Evolutionary conservation across 92 coral and sea anemone species (phyloP).

Genomic region (Ricordea florida): DNA sequence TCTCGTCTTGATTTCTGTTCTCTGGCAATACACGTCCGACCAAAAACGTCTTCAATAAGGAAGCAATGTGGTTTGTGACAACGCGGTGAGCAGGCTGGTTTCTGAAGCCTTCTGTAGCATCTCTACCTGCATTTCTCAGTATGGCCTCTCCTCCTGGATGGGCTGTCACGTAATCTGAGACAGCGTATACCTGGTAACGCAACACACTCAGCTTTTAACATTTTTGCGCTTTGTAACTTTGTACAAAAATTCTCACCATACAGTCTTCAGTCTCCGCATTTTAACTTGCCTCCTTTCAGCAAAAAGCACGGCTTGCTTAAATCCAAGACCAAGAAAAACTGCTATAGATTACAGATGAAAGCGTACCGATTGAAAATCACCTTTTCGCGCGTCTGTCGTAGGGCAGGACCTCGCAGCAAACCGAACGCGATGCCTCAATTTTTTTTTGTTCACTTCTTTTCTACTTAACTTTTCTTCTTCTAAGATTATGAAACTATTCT

Average conservation of each 20-base stretch:
- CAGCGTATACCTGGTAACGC: slow-evolving; percentile 72
- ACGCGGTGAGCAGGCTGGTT: slow-evolving; percentile 71
- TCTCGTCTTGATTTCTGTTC: slow-evolving; percentile 1
- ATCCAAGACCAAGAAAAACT: too few species aligned
- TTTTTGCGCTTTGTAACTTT: background rate
- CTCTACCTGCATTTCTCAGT: slow-evolving; percentile 68
- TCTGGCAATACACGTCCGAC: slow-evolving; percentile 48
- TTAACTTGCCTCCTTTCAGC: background rate
- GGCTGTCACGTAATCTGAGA: slow-evolving; percentile 61
- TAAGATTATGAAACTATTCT: too few species aligned
- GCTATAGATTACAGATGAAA: too few species aligned
- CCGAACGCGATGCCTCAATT: too few species aligned
- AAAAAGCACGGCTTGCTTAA: too few species aligned
- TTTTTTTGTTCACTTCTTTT: too few species aligned
- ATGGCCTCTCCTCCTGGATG: slow-evolving; percentile 87
- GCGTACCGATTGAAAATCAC: background rate
- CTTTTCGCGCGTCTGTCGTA: background rate
- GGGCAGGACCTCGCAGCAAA: too few species aligned
- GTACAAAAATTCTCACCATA: background rate
- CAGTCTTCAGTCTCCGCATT: too few species aligned
- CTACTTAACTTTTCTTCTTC: too few species aligned
- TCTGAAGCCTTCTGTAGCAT: slow-evolving; percentile 68
- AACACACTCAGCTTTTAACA: background rate
- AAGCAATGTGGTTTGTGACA: slow-evolving; percentile 61
- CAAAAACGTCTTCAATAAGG: slow-evolving; percentile 50